A percentile compares a stretch with the other conserved stretches of the same genome.
These are phyloP conservation scores for Tapirus terrestris DNA, from an alignment of 2,113 vertebrate species.

Conservation along the genomic window DNA sequence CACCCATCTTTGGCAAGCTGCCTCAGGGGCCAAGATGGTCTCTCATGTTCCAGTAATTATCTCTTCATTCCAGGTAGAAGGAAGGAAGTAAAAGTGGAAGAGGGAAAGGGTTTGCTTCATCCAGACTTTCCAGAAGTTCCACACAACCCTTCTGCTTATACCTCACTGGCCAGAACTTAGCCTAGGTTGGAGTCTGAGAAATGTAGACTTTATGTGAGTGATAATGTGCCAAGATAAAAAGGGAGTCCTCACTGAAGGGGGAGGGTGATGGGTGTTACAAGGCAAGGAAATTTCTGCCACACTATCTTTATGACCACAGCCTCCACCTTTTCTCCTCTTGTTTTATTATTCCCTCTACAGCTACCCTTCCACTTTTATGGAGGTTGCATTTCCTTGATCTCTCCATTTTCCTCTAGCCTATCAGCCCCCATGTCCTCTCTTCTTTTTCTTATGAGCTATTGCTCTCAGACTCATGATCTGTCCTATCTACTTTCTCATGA, in stretches of 20 bases:
- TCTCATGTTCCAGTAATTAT: neutral
- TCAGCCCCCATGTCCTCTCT: neutral
- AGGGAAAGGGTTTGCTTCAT: neutral
- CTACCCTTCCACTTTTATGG: fast-evolving
- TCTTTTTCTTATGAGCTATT: neutral
- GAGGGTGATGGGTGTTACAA: no score
- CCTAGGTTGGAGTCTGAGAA: neutral
- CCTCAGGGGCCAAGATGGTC: neutral
- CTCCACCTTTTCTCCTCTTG: neutral
- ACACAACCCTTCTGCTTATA: neutral
- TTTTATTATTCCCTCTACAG: neutral
- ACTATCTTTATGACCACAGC: neutral
- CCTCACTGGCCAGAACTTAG: neutral
- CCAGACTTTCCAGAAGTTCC: neutral
- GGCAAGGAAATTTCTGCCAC: neutral
- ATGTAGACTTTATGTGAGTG: neutral
- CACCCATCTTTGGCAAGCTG: neutral
- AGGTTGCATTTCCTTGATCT: neutral
- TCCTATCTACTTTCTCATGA: neutral
- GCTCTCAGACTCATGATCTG: neutral
- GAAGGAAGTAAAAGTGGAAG: neutral
- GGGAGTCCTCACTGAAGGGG: neutral
- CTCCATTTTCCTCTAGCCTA: neutral
- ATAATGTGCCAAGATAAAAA: neutral
- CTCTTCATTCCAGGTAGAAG: neutral